A percentile compares a stretch with the other conserved stretches of the same genome.
phyloP scores from a whole-genome alignment of 2,113 vertebrate genomes.

The Eleginops maclovinus region DNA sequence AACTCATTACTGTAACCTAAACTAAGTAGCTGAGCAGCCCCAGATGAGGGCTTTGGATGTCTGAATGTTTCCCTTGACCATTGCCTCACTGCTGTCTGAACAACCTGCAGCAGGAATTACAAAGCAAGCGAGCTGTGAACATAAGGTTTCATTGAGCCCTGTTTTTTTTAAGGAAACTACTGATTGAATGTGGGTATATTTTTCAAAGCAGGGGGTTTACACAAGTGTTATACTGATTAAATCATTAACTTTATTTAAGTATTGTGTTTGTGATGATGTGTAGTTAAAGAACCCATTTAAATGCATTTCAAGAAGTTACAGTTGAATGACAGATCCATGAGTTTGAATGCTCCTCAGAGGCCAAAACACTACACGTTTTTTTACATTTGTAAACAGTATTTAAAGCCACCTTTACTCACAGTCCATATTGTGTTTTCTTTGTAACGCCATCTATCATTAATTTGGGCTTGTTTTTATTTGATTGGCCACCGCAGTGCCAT shows the following conservation, averaged over 20 bases:
- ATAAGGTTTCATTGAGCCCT: neutral
- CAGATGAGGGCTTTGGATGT: constrained; percentile 48
- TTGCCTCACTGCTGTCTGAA: constrained; percentile 1
- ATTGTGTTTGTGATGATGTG: too few species aligned
- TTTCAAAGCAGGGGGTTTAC: neutral
- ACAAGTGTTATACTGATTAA: neutral
- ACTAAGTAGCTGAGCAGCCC: constrained; percentile 65
- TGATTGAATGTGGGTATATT: neutral
- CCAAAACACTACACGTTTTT: neutral
- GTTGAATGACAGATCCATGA: neutral
- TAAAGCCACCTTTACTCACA: neutral
- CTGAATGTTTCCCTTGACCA: constrained; percentile 45
- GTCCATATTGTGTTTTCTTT: neutral
- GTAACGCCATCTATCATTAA: neutral
- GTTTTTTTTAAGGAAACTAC: too few species aligned
- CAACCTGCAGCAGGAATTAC: constrained; percentile 17
- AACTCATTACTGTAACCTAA: constrained; percentile 65
- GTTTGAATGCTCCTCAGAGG: neutral
- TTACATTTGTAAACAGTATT: neutral
- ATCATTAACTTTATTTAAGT: too few species aligned
- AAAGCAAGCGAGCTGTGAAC: constrained; percentile 15
- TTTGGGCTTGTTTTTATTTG: neutral
- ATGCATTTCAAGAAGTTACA: neutral
- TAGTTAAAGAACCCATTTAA: neutral
- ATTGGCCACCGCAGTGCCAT: neutral